A percentile compares a stretch with the other conserved stretches of the same genome.
phyloP scores from a whole-genome alignment of 23 tunicate species.

The Diplosoma virens region DNA sequence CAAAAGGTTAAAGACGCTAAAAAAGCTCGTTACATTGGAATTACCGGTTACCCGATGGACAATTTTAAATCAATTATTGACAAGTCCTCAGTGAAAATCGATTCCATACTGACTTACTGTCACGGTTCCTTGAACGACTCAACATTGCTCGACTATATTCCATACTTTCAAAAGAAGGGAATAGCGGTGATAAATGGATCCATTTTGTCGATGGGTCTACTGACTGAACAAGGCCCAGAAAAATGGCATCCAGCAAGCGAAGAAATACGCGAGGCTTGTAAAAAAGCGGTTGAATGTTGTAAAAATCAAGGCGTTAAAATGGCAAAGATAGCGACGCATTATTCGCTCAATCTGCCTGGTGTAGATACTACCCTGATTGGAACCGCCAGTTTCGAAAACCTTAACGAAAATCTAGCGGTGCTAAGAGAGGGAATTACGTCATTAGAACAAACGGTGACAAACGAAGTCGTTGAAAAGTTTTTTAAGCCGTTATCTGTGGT shows the following conservation, averaged over 20 bases:
- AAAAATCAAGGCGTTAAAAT: slow-evolving; percentile 41
- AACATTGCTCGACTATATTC: slow-evolving; percentile 49
- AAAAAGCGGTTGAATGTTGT: slow-evolving; percentile 51
- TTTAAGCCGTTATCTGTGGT: slow-evolving; percentile 41
- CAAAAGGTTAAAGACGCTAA: slow-evolving; percentile 77
- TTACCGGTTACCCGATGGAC: slow-evolving; percentile 84
- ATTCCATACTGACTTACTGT: slow-evolving; percentile 72
- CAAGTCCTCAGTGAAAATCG: slow-evolving; percentile 71
- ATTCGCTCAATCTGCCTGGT: slow-evolving; percentile 30
- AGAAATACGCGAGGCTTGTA: slow-evolving; percentile 38
- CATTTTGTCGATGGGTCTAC: slow-evolving; percentile 80
- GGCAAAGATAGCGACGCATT: slow-evolving; percentile 33
- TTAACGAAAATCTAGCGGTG: slow-evolving; percentile 34
- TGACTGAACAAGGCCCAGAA: slow-evolving; percentile 65
- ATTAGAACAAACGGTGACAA: slow-evolving; percentile 43
- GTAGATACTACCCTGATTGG: slow-evolving; percentile 46
- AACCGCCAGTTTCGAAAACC: slow-evolving; percentile 46
- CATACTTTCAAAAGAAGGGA: slow-evolving; percentile 43
- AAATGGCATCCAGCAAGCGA: slow-evolving; percentile 84
- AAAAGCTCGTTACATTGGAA: slow-evolving; percentile 75
- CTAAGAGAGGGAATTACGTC: slow-evolving; percentile 33
- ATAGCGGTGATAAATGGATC: slow-evolving; percentile 85
- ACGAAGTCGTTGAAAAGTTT: slow-evolving; percentile 36
- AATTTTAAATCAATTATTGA: slow-evolving; percentile 56
- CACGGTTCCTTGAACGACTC: slow-evolving; percentile 78